These are phyloP conservation scores for Atherinosoma microstoma DNA, from an alignment of 2,797 vertebrate genomes.

Conservation along the genomic window DNA sequence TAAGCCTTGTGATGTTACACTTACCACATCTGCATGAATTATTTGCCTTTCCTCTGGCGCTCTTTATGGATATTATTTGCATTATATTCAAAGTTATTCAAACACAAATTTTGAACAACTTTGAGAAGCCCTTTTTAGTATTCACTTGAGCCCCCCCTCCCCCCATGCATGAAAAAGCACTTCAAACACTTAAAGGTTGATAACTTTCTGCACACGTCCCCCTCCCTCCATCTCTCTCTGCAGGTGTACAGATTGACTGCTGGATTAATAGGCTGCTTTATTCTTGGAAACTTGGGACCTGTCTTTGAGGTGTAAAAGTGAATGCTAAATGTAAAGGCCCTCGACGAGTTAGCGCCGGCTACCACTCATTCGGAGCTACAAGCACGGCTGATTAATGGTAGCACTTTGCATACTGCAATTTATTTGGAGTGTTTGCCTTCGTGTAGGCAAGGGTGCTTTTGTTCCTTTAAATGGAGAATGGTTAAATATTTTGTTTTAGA, in stretches of 20 bases:
- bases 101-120: conserved; percentile 38
- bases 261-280: conserved; percentile 63
- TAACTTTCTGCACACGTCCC: conserved; percentile 27
- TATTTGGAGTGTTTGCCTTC: conserved; percentile 64
- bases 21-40: conserved; percentile 20
- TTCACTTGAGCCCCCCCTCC: conserved; percentile 42
- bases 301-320: conserved; percentile 53
- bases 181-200: conserved; percentile 54
- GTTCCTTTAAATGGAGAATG: conserved; percentile 48
- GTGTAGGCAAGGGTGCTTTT: conserved; percentile 43
- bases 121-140: conserved; percentile 48
- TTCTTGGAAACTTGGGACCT: conserved; percentile 55
- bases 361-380: conserved; percentile 44
- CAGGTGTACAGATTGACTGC: conserved; percentile 65
- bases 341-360: conserved; percentile 53
- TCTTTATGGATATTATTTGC: conserved; percentile 49
- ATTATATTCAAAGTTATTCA: conserved; percentile 67
- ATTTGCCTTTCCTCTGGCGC: neutral
- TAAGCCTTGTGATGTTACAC: neutral
- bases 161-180: conserved; percentile 60
- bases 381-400: conserved; percentile 62
- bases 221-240: conserved; percentile 3
- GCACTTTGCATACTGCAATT: conserved; percentile 70
- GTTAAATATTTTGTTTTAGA: conserved; percentile 57
- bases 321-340: conserved; percentile 58